These are phyloP conservation scores for Oreonectes daqikongensis DNA, from an alignment of 2,797 vertebrate species.

Conservation along the genomic window DNA sequence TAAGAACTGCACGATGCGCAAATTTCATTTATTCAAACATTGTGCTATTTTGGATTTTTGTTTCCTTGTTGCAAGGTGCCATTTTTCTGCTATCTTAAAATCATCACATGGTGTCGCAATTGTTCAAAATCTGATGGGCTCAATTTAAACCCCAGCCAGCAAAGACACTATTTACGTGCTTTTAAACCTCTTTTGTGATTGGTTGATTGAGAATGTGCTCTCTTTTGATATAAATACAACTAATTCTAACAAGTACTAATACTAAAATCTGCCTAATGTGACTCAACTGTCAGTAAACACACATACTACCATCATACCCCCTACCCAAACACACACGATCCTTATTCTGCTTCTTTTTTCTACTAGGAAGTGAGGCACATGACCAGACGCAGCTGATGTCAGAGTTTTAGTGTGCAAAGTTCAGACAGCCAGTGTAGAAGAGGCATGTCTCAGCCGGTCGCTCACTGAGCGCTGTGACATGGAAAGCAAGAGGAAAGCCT, in stretches of 20 bases:
- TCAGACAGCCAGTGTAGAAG: constrained; percentile 63
- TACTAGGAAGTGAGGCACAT: constrained; percentile 78
- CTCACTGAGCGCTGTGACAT: constrained; percentile 62
- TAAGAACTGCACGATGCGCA: no score
- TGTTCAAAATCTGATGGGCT: constrained; percentile 1
- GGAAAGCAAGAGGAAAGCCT: constrained; percentile 54
- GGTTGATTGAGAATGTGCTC: not conserved
- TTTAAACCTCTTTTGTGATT: constrained; percentile 2
- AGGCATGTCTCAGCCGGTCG: constrained; percentile 63
- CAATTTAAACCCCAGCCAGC: not conserved
- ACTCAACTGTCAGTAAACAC: not conserved
- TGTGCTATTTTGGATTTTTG: not conserved
- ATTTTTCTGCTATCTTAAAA: not conserved
- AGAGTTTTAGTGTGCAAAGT: constrained; percentile 76
- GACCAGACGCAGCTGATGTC: constrained; percentile 75
- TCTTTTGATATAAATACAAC: not conserved
- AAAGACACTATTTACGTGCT: constrained; percentile 12
- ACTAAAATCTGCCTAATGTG: not conserved
- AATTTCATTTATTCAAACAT: no score
- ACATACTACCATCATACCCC: not conserved
- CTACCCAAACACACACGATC: constrained; percentile 34
- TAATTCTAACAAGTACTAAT: not conserved
- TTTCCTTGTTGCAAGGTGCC: not conserved
- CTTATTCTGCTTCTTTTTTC: constrained; percentile 74
- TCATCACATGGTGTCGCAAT: constrained; percentile 48